Evolutionary conservation across 64 coral and sea anemone species (phyloP).

Genomic region (Actinia tenebrosa): DNA sequence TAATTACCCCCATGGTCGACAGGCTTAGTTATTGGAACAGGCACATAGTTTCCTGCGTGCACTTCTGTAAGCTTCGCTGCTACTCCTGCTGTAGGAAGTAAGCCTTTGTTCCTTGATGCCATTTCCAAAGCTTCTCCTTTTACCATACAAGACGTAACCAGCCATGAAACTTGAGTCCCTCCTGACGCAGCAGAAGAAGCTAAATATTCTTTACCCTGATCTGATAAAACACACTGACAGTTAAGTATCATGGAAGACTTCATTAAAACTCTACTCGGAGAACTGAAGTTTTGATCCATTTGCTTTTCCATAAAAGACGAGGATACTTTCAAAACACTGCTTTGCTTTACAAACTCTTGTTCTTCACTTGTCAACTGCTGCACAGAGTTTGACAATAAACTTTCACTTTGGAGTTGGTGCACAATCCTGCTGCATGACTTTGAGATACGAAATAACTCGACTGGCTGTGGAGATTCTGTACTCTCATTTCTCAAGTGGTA

Average conservation of each 20-base stretch:
- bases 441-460: slow-evolving; percentile 39
- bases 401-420: slow-evolving; percentile 11
- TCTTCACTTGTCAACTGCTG: slow-evolving; percentile 10
- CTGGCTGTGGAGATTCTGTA: slow-evolving; percentile 15
- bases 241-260: slow-evolving; percentile 44
- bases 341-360: slow-evolving; percentile 46
- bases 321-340: slow-evolving; percentile 69
- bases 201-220: slow-evolving; percentile 38
- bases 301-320: neutral
- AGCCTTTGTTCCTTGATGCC: slow-evolving; percentile 18
- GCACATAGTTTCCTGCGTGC: neutral
- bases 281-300: neutral
- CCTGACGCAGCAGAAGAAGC: neutral
- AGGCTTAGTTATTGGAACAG: slow-evolving; percentile 24
- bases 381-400: slow-evolving; percentile 39
- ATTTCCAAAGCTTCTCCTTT: slow-evolving; percentile 26
- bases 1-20: no score
- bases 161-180: slow-evolving; percentile 16
- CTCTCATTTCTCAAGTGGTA: slow-evolving; percentile 25
- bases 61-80: slow-evolving; percentile 35
- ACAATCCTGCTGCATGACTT: slow-evolving; percentile 30
- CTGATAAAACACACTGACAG: slow-evolving; percentile 25
- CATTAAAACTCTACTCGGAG: neutral
- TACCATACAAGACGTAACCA: slow-evolving; percentile 51
- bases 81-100: slow-evolving; percentile 64